Evolutionary conservation across 2,888 invertebrate species (phyloP).

Genomic region (Syrista parreyssii): DNA sequence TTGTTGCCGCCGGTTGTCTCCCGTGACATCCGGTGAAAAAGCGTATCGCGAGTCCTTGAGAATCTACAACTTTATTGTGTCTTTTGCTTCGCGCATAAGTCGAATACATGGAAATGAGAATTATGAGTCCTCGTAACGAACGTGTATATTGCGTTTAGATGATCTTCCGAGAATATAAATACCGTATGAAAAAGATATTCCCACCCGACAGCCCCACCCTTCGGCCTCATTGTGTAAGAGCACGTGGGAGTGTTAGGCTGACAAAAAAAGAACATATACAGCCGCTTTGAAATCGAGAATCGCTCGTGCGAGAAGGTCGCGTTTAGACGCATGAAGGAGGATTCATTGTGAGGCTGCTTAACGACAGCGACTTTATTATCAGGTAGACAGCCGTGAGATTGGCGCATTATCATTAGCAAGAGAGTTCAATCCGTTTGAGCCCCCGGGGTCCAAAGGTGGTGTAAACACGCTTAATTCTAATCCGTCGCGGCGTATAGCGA

Average conservation of each 20-base stretch:
- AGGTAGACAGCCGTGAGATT: constrained; percentile 17
- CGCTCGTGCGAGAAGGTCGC: background rate
- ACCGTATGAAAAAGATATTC: no score
- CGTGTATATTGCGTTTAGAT: no score
- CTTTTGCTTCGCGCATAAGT: background rate
- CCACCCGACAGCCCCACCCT: no score
- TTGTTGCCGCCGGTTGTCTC: background rate
- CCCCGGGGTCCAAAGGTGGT: background rate
- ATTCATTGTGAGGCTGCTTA: background rate
- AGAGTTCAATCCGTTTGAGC: constrained; percentile 32
- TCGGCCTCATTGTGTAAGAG: background rate
- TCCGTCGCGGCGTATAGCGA: background rate
- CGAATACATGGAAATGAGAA: no score
- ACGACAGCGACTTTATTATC: background rate
- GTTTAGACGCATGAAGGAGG: background rate
- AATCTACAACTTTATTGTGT: background rate
- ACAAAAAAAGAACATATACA: background rate
- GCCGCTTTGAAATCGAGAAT: background rate
- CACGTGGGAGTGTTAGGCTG: background rate
- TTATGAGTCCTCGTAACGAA: no score
- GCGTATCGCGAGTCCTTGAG: background rate
- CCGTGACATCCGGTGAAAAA: background rate
- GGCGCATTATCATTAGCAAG: constrained; percentile 35
- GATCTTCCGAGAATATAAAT: no score
- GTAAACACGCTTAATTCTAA: constrained; percentile 5